Base-by-base conservation (phyloP, 2,797 vertebrate species). In the Fistularia commersonii region DNA sequence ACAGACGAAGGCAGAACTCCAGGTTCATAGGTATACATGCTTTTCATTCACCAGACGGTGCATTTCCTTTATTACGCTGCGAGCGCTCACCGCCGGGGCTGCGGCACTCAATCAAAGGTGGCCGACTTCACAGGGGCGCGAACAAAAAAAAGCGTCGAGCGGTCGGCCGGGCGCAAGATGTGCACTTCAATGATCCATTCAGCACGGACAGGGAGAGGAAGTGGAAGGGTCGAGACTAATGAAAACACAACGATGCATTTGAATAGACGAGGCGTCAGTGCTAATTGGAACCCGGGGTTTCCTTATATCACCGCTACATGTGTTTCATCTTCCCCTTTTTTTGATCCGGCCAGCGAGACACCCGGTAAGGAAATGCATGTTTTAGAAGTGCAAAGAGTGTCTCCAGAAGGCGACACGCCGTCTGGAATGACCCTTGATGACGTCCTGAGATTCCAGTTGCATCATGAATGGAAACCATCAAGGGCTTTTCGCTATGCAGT, bases 141-240 rank as follows among this genome's bases (percentile, higher is more conserved):
- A 81, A 77, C 6, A 10, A 32, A 32, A 82, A 85, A 88, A 88
- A 81, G 81, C 86, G 88, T 88, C 87, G 80, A 85, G 74, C 79
- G 59, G 79, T 81, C 86, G 85, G 83, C 87, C 85, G 72, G 72
- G 82, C 69, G 79, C 72, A 79, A 81, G 77, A 79, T 79, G 81
- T 86, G 86, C 86, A 89, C 90, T 86, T 91, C 80, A 88, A 89
- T 89, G 83, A 89, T 60, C 76, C 80, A 81, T 86, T 84, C 74
- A 83, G 74, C 3, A 48, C 62, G 50, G 71, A 76, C 57, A 56
- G n/a, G 55, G 66, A 74, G 61, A 74, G 79, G 64, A 83, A 82
- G 64, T 64, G 56, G 73, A 72, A 33, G 71, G 64, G 55, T 76
- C 72, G 58, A n/a, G 51, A 59, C 69, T 72, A 71, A 81, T 81